Evolutionary conservation across 2,113 vertebrate genomes (phyloP).

Genomic region (Callionymus lyra): DNA sequence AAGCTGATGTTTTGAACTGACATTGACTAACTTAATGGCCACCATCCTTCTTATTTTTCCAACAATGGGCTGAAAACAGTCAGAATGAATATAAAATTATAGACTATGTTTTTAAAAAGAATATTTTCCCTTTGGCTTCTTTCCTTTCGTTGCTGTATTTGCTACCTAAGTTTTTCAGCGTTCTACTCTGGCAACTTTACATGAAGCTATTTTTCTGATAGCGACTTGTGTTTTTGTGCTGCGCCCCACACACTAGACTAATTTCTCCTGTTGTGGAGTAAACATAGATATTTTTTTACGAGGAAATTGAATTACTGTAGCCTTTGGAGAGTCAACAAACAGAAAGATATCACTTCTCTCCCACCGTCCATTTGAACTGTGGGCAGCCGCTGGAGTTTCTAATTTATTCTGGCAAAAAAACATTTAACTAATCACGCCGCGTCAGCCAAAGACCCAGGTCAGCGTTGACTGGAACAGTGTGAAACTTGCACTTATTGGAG

Average conservation of each 20-base stretch:
- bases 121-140: no score
- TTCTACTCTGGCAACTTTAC: conserved; percentile 40
- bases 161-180: conserved; percentile 39
- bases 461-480: conserved; percentile 22
- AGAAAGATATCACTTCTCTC: conserved; percentile 47
- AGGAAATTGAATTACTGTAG: conserved; percentile 56
- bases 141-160: conserved; percentile 29
- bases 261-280: conserved; percentile 62
- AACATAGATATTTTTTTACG: conserved; percentile 48
- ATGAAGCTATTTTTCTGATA: conserved; percentile 45
- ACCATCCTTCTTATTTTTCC: no score
- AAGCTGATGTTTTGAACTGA: no score
- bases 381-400: conserved; percentile 40
- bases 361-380: conserved; percentile 22
- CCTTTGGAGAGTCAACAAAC: conserved; percentile 57
- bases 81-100: no score
- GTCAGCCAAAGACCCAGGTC: conserved; percentile 50
- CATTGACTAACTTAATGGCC: no score
- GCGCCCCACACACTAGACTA: conserved; percentile 30
- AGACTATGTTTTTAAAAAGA: no score
- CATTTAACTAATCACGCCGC: conserved; percentile 50
- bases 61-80: no score
- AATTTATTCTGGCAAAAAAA: conserved; percentile 56
- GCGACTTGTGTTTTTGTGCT: conserved; percentile 46
- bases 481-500: conserved; percentile 26